These are phyloP conservation scores for Pangasianodon gigas DNA, from an alignment of 2,113 vertebrate species.

Conservation along the genomic window DNA sequence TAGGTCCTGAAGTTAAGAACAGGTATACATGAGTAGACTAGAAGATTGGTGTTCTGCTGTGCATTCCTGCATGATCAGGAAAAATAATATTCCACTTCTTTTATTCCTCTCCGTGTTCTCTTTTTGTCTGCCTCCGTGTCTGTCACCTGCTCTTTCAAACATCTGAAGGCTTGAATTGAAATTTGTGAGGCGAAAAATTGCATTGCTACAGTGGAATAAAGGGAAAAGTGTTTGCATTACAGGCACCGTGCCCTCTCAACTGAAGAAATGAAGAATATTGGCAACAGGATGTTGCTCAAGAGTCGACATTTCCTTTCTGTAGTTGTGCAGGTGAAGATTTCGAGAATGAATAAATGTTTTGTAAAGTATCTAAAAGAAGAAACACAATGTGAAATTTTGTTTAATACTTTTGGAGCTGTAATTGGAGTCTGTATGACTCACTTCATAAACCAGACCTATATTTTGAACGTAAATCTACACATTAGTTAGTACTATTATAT, in stretches of 20 bases:
- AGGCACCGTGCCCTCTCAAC: not conserved
- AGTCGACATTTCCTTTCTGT: not conserved
- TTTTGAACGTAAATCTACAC: too few relatives aligned
- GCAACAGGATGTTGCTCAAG: not conserved
- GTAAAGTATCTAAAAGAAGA: not conserved
- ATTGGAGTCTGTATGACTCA: not conserved
- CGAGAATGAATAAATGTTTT: not conserved
- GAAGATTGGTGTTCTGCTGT: not conserved
- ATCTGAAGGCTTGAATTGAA: not conserved
- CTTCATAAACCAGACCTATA: not conserved
- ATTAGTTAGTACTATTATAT: not conserved
- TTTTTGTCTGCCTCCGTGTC: not conserved
- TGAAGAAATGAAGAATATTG: not conserved
- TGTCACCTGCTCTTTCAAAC: not conserved
- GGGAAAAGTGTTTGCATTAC: not conserved
- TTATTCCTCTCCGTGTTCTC: not conserved
- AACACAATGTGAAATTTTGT: not conserved
- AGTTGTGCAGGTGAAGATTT: not conserved
- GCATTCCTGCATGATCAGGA: not conserved
- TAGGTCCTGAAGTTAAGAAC: not conserved
- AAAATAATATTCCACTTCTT: not conserved
- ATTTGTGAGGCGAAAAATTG: conserved; percentile 2
- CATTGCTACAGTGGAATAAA: not conserved
- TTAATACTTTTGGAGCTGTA: not conserved
- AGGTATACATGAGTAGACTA: not conserved